Evolutionary conservation across 2,888 invertebrate genomes (phyloP).

Genomic region (Matsumyia berberina): DNA sequence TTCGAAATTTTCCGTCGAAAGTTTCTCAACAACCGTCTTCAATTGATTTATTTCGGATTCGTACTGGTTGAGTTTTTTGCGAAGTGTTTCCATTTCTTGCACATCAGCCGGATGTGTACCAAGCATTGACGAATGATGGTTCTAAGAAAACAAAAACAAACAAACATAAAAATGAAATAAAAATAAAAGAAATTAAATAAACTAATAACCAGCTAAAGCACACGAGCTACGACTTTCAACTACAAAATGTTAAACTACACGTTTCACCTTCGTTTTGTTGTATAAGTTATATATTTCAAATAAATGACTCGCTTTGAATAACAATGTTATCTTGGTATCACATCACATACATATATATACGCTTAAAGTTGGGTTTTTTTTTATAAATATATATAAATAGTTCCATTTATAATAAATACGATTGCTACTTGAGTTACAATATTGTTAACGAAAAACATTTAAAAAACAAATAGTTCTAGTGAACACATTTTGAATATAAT

Average conservation of each 20-base stretch:
- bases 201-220: slow-evolving; percentile 12
- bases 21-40: slow-evolving; percentile 88
- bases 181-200: slow-evolving; percentile 15
- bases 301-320: slow-evolving; percentile 56
- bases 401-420: slow-evolving; percentile 28
- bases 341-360: slow-evolving; percentile 41
- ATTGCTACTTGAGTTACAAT: slow-evolving; percentile 8
- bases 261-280: slow-evolving; percentile 20
- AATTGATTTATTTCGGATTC: slow-evolving; percentile 83
- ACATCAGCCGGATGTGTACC: slow-evolving; percentile 44
- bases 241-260: slow-evolving; percentile 43
- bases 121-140: slow-evolving; percentile 71
- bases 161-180: slow-evolving; percentile 61
- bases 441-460: slow-evolving; percentile 41
- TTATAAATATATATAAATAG: slow-evolving; percentile 27
- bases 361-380: slow-evolving; percentile 21
- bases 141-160: slow-evolving; percentile 71
- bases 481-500: slow-evolving; percentile 53
- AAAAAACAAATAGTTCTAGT: slow-evolving; percentile 33
- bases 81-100: slow-evolving; percentile 82
- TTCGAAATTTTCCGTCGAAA: slow-evolving; percentile 92
- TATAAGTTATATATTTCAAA: slow-evolving; percentile 55
- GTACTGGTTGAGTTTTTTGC: slow-evolving; percentile 83
- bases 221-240: not conserved
- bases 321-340: slow-evolving; percentile 69